Conservation (phyloP, 2,797 vertebrate species). For the Allenopithecus nigroviridis region DNA sequence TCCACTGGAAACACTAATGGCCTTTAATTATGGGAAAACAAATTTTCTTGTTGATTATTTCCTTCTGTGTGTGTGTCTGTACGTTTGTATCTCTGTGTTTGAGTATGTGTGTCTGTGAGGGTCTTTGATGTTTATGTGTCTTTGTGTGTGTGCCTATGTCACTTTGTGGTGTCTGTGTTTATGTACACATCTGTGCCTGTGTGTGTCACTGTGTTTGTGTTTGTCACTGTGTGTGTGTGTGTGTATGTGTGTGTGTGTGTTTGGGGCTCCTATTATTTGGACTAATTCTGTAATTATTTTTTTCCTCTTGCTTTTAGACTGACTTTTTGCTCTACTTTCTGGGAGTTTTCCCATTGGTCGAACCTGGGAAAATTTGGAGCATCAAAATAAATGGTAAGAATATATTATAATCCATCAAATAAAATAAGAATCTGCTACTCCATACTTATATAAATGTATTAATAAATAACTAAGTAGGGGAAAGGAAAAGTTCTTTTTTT, state of each 20-base stretch:
- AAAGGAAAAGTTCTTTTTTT: neutral
- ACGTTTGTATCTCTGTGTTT: neutral
- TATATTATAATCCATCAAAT: neutral
- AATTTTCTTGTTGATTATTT: neutral
- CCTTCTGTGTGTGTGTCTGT: neutral
- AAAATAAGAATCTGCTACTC: neutral
- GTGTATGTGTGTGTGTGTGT: neutral
- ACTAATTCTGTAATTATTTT: constrained; percentile 9
- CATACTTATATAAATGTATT: neutral
- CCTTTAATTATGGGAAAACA: neutral
- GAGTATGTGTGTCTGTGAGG: neutral
- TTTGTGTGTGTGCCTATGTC: neutral
- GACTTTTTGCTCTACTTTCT: neutral
- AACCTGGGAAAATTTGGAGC: neutral
- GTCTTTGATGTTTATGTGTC: neutral
- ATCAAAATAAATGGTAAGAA: constrained; percentile 31
- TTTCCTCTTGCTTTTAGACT: neutral
- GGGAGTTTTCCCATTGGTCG: neutral
- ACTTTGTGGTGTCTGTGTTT: neutral
- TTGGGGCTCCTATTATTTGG: neutral
- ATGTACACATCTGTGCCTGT: neutral
- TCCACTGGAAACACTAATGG: neutral
- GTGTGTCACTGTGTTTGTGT: neutral
- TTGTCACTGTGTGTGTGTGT: neutral
- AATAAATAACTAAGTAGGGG: neutral